phyloP scores from a whole-genome alignment of 2,113 vertebrate genomes.

The Melanerpes aurifrons region DNA sequence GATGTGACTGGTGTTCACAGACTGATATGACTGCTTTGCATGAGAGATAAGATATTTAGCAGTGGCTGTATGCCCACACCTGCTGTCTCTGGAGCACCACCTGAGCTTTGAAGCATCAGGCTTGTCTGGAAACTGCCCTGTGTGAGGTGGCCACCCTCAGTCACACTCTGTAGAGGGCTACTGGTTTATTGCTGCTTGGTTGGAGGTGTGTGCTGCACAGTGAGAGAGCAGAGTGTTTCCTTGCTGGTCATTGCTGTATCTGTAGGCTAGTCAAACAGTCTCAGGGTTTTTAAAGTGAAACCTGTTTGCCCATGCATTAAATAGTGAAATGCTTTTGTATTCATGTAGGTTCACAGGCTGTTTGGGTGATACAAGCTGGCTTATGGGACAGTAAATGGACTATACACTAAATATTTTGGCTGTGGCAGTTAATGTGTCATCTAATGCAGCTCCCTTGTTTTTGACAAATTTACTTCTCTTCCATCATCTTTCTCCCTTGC shows the following conservation, averaged over 20 bases:
- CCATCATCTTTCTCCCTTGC: not conserved
- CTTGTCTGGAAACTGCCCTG: not conserved
- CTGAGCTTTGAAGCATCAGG: not conserved
- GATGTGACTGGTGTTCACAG: not conserved
- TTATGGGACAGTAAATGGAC: not conserved
- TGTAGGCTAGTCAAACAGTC: not conserved
- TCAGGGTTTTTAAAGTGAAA: not conserved
- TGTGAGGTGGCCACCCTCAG: not conserved
- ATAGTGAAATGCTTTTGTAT: not conserved
- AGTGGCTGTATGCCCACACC: fast-evolving
- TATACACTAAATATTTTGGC: not conserved
- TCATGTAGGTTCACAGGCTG: not conserved
- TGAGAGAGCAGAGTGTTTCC: not conserved
- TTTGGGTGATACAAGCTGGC: not conserved
- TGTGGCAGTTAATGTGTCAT: not conserved
- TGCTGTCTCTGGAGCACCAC: not conserved
- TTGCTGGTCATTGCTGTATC: fast-evolving
- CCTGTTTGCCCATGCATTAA: not conserved
- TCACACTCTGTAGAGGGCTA: not conserved
- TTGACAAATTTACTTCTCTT: not conserved
- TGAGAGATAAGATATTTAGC: fast-evolving
- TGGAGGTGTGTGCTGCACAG: not conserved
- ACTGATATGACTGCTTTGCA: too few relatives aligned
- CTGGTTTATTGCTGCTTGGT: not conserved
- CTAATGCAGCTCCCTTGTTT: not conserved